Percentiles rank a stretch among this genome's conserved stretches.
Conservation (phyloP, 1,140 invertebrate species). For the Penaeus japonicus region DNA sequence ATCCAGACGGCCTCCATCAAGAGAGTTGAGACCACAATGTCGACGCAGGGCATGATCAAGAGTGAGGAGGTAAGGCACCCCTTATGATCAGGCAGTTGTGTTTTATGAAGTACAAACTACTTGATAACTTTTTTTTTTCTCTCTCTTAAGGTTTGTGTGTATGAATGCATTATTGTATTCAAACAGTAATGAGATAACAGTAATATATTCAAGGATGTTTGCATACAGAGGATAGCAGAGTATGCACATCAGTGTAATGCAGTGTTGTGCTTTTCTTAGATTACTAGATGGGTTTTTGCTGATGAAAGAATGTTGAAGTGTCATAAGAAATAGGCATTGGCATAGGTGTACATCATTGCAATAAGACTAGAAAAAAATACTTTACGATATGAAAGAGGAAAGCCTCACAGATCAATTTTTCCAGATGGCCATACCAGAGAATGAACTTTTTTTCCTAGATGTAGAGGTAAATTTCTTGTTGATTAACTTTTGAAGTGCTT, state of each 20-base stretch:
- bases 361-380: too few relatives aligned
- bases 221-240: neutral
- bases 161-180: neutral
- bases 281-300: too few relatives aligned
- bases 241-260: neutral
- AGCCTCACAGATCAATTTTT: too few relatives aligned
- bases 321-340: too few relatives aligned
- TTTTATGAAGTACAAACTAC: neutral
- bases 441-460: too few relatives aligned
- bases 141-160: neutral
- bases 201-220: neutral
- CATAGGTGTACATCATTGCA: too few relatives aligned
- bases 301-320: too few relatives aligned
- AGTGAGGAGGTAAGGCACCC: slow-evolving; percentile 73
- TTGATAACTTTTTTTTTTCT: neutral
- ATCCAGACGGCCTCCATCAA: slow-evolving; percentile 88
- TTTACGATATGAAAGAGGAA: too few relatives aligned
- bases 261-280: too few relatives aligned
- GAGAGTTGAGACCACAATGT: slow-evolving; percentile 87
- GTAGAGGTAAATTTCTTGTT: too few relatives aligned
- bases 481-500: too few relatives aligned
- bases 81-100: neutral
- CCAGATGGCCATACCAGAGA: too few relatives aligned
- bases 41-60: slow-evolving; percentile 90
- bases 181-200: neutral